Percentiles rank a stretch among this genome's conserved stretches.
Evolutionary conservation across 2,888 invertebrate species (phyloP).

Genomic region (Chrysopilus asiliformis): DNA sequence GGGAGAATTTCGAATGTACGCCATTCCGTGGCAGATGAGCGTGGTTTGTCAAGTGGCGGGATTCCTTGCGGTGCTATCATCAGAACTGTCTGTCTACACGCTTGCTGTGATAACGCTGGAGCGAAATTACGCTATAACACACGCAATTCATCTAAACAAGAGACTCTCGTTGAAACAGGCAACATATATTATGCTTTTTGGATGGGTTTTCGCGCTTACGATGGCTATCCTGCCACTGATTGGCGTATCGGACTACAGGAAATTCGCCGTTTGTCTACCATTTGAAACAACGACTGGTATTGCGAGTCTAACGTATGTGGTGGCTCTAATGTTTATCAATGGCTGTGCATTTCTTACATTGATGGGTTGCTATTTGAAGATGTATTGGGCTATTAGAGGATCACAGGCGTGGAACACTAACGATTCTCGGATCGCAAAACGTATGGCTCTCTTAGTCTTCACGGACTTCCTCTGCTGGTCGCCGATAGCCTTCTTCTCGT

Average conservation of each 20-base stretch:
- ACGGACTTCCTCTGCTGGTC: constrained; percentile 98
- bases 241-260: constrained; percentile 88
- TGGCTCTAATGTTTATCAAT: constrained; percentile 81
- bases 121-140: constrained; percentile 92
- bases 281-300: constrained; percentile 74
- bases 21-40: constrained; percentile 96
- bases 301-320: constrained; percentile 74
- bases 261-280: constrained; percentile 92
- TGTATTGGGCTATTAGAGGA: constrained; percentile 96
- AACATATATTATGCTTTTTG: constrained; percentile 78
- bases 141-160: constrained; percentile 95
- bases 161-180: constrained; percentile 82
- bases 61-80: constrained; percentile 85
- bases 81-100: constrained; percentile 90
- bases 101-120: constrained; percentile 92
- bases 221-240: constrained; percentile 83
- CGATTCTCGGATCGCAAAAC: constrained; percentile 88
- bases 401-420: constrained; percentile 96
- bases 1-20: constrained; percentile 91
- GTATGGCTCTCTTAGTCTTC: constrained; percentile 92
- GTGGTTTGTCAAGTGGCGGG: constrained; percentile 87
- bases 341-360: constrained; percentile 88
- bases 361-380: constrained; percentile 91
- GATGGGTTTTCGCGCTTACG: constrained; percentile 80
- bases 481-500: constrained; percentile 89